A percentile compares a stretch with the other conserved stretches of the same genome.
Conservation (phyloP, 1,140 invertebrate species). For the Mizuhopecten yessoensis region DNA sequence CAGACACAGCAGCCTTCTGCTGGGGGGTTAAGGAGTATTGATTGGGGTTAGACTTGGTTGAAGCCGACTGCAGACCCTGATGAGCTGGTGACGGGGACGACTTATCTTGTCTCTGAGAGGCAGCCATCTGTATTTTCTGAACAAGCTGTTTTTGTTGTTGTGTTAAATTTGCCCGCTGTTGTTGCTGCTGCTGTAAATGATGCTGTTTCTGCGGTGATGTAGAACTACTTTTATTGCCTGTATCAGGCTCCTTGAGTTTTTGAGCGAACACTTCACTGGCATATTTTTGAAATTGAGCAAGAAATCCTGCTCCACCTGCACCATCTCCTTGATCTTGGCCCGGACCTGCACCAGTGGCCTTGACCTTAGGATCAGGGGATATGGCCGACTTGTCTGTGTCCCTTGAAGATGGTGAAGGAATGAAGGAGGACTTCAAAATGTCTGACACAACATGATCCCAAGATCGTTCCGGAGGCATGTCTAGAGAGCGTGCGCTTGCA, state of each 20-base stretch:
- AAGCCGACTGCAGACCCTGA: not conserved
- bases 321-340: not conserved
- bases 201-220: slow-evolving; percentile 43
- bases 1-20: not conserved
- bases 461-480: slow-evolving; percentile 46
- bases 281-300: slow-evolving; percentile 61
- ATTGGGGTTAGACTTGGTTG: not conserved
- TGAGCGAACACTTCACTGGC: slow-evolving; percentile 50
- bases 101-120: slow-evolving; percentile 49
- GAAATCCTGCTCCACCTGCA: slow-evolving; percentile 41
- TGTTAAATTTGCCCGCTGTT: slow-evolving; percentile 50
- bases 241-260: slow-evolving; percentile 23
- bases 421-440: slow-evolving; percentile 58
- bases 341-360: not conserved
- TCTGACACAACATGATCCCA: slow-evolving; percentile 64
- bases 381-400: not conserved
- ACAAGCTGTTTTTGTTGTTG: slow-evolving; percentile 54
- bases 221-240: not conserved
- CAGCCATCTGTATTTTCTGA: slow-evolving; percentile 52
- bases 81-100: slow-evolving; percentile 45
- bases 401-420: not conserved
- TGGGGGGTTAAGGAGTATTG: not conserved
- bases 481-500: slow-evolving; percentile 55
- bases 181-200: not conserved
- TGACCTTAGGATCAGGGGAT: not conserved